A percentile compares a stretch with the other conserved stretches of the same genome.
Evolutionary conservation across 2,113 vertebrate genomes (phyloP).

Genomic region (Emydocephalus ijimae): DNA sequence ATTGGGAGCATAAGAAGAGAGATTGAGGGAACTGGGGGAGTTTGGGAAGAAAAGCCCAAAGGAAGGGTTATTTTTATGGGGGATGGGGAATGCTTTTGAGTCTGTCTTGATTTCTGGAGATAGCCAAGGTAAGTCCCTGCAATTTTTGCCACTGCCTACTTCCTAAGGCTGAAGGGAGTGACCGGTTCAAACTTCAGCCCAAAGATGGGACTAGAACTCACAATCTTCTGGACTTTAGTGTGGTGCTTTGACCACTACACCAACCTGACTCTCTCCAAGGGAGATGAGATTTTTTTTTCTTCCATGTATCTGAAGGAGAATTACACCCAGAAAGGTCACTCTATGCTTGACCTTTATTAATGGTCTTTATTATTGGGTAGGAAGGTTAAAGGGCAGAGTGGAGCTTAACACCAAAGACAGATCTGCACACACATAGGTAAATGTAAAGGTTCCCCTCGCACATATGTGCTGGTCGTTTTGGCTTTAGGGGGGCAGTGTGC

Average conservation of each 20-base stretch:
- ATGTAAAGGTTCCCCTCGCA: no score
- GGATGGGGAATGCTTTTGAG: background rate
- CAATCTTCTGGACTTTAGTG: background rate
- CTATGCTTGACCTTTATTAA: no score
- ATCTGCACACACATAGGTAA: no score
- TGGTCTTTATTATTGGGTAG: no score
- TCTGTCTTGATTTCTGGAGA: background rate
- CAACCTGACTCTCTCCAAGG: no score
- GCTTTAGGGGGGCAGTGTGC: no score
- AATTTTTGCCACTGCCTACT: background rate
- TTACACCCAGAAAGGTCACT: no score
- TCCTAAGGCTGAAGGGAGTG: background rate
- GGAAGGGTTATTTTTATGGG: background rate
- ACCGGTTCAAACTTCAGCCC: background rate
- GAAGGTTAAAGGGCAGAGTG: no score
- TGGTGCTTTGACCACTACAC: background rate
- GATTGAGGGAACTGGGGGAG: background rate
- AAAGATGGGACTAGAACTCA: background rate
- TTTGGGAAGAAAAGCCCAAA: background rate
- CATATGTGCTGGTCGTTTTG: no score
- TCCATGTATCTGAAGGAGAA: no score
- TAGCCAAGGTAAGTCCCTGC: background rate
- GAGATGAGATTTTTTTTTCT: no score
- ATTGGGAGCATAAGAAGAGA: background rate
- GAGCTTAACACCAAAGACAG: no score